These are phyloP conservation scores for Bos indicus DNA, from an alignment of 2,113 vertebrate species.

Conservation along the genomic window DNA sequence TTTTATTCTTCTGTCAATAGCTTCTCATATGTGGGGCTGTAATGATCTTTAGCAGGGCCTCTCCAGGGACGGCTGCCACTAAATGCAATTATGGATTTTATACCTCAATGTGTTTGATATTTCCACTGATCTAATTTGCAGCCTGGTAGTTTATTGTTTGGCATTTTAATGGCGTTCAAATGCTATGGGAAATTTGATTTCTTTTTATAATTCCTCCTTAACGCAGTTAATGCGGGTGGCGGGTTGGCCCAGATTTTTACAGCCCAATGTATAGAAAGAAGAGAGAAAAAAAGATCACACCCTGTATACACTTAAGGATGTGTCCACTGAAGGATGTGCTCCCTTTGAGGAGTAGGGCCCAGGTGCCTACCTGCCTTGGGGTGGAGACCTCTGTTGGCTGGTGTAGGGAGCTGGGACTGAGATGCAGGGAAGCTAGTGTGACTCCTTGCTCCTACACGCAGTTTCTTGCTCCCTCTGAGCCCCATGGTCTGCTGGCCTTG, in stretches of 20 bases:
- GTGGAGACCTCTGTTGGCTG: not conserved
- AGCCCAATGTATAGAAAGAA: conserved; percentile 75
- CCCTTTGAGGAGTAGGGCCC: not conserved
- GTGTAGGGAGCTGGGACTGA: not conserved
- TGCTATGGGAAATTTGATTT: conserved; percentile 99
- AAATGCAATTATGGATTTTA: conserved; percentile 99
- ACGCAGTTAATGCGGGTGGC: conserved; percentile 97
- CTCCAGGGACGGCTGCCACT: conserved; percentile 92
- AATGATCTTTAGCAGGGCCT: conserved; percentile 98
- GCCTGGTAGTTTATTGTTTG: conserved; percentile 99
- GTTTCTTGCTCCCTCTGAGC: not conserved
- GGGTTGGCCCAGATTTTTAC: conserved; percentile 89
- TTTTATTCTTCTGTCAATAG: conserved; percentile 99
- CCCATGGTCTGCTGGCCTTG: not conserved
- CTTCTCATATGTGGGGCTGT: conserved; percentile 92
- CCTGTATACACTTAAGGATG: not conserved
- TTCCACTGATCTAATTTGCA: conserved; percentile 99
- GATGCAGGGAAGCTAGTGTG: not conserved
- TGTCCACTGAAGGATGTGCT: not conserved
- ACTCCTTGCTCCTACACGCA: not conserved
- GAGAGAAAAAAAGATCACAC: not conserved
- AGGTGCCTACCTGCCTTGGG: not conserved
- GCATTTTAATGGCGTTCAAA: conserved; percentile 99
- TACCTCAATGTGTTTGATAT: conserved; percentile 99
- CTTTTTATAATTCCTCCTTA: conserved; percentile 99